phyloP scores from a whole-genome alignment of 2,113 vertebrate genomes.

The Callocephalon fimbriatum region DNA sequence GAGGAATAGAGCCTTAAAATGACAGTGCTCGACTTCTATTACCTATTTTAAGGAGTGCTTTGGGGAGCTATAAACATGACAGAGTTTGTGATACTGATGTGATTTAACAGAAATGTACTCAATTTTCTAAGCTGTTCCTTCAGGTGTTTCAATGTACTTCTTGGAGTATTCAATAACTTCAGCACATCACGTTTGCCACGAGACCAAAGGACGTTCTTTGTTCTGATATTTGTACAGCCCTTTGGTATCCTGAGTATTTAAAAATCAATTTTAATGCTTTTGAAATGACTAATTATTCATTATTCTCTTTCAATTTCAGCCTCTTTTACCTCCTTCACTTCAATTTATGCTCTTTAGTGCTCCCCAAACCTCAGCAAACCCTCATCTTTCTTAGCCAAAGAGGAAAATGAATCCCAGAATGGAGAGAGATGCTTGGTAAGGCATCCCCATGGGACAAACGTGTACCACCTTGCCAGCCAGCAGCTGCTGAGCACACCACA shows the following conservation, averaged over 20 bases:
- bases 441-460: neutral
- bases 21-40: neutral
- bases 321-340: neutral
- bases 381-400: neutral
- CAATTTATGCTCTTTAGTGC: neutral
- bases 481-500: neutral
- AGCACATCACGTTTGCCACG: neutral
- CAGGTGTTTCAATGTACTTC: neutral
- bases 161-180: neutral
- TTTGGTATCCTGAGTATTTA: neutral
- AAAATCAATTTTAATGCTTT: neutral
- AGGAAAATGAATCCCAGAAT: neutral
- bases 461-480: neutral
- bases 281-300: neutral
- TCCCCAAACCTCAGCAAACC: neutral
- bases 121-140: neutral
- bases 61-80: neutral
- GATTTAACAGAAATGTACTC: neutral
- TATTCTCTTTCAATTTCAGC: neutral
- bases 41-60: neutral
- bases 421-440: neutral
- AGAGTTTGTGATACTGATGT: neutral
- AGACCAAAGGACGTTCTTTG: neutral
- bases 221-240: neutral
- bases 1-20: neutral